phyloP scores from a whole-genome alignment of 2,888 invertebrate genomes.

The Seira sanloemensis region DNA sequence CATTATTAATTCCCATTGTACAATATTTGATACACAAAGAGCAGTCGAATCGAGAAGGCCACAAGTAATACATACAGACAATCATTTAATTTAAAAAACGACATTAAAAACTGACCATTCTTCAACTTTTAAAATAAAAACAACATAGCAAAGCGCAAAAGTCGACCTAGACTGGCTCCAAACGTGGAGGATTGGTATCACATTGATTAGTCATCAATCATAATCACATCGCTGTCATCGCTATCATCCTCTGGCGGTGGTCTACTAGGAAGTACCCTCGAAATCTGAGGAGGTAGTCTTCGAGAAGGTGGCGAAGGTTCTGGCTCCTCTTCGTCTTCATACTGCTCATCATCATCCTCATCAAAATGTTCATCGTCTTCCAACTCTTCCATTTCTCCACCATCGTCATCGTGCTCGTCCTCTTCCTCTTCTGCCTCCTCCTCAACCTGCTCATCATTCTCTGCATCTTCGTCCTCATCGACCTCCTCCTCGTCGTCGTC shows the following conservation, averaged over 20 bases:
- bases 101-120: too few species aligned
- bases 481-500: conserved; percentile 25
- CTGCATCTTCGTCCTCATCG: background rate
- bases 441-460: background rate
- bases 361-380: conserved; percentile 45
- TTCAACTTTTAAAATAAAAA: too few species aligned
- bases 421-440: conserved; percentile 38
- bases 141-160: too few species aligned
- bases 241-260: conserved; percentile 31
- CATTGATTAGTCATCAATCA: too few species aligned
- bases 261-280: conserved; percentile 3
- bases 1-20: too few species aligned
- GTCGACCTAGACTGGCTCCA: too few species aligned
- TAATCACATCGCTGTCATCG: conserved; percentile 46
- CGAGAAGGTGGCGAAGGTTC: conserved; percentile 13
- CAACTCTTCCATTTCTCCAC: conserved; percentile 45
- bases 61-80: too few species aligned
- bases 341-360: conserved; percentile 48
- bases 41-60: too few species aligned
- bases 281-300: background rate
- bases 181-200: too few species aligned
- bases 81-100: too few species aligned
- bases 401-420: conserved; percentile 6
- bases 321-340: conserved; percentile 32
- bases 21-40: too few species aligned